Base-by-base conservation (phyloP, 2,113 vertebrate species). In the Engraulis encrasicolus region DNA sequence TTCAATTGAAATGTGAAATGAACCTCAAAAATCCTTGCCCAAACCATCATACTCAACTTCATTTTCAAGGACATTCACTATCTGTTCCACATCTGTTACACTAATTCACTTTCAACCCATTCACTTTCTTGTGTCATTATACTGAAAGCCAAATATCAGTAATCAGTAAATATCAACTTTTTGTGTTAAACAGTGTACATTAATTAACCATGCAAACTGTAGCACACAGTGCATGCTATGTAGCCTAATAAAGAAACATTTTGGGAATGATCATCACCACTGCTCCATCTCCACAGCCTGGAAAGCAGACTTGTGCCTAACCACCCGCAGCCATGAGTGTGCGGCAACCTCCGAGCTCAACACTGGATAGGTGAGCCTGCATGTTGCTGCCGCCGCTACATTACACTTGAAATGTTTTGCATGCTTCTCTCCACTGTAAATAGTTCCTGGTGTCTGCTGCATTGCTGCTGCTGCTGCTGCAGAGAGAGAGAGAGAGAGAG, bases 311-410 rank as follows among this genome's bases (percentile, higher is more conserved):
- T 88, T 88, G 86, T 23, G 87, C 84, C 85, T 50, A 79, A 54
- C 83, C 40, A 89, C 85, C 86, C 81, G 89, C 90, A 91, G 92
- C 85, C 87, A 95, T 95, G 94, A 96, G 92, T 87, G 84, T 95
- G 80, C 93, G 94, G 80, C n/a, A n/a, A n/a, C 93, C 92, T 0
- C 94, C 94, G 34, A 90, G 94, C 84, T 95, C 94, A 2, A 93
- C 95, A 0, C 92, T 95, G 90, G 94, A 96, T 93, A 96, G 95
- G 95, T 96, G 94, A 52, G 84, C 50, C 27, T 54, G 27, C 31
- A 23, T 11, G n/a, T n/a, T n/a, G n/a, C n/a, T n/a, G n/a, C n/a
- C n/a, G n/a, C n/a, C n/a, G n/a, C n/a, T n/a, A n/a, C 58, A 27
- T 12, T 71, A 31, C 34, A 23, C n/a, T n/a, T 66, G 7, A 34